phyloP scores from a whole-genome alignment of 2,888 invertebrate genomes.

The Leptogaster cylindrica region DNA sequence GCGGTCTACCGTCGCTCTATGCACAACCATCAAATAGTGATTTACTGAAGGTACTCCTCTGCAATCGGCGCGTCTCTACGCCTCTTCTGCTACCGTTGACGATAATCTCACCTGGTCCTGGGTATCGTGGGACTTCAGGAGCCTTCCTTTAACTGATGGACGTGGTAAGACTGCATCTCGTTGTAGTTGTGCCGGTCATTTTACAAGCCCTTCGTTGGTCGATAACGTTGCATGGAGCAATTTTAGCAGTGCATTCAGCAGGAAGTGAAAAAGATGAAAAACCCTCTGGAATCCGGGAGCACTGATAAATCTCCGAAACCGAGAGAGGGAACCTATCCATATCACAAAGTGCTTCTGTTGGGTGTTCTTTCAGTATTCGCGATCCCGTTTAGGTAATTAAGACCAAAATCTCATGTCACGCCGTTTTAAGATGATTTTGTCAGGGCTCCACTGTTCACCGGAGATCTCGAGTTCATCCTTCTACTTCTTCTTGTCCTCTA shows the following conservation, averaged over 20 bases:
- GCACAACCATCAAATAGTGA: slow-evolving; percentile 47
- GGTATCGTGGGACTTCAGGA: slow-evolving; percentile 12
- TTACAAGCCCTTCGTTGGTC: slow-evolving; percentile 8
- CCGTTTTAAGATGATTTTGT: slow-evolving; percentile 46
- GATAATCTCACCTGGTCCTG: slow-evolving; percentile 19
- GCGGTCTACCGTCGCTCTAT: slow-evolving; percentile 42
- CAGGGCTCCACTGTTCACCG: slow-evolving; percentile 36
- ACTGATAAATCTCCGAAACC: slow-evolving; percentile 43
- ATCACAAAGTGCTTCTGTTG: slow-evolving; percentile 29
- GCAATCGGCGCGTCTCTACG: slow-evolving; percentile 14
- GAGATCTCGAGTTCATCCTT: too few species aligned
- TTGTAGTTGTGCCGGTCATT: slow-evolving; percentile 34
- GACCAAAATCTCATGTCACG: slow-evolving; percentile 53
- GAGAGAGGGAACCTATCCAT: slow-evolving; percentile 26
- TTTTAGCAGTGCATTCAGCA: too few species aligned
- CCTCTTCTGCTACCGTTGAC: slow-evolving; percentile 24
- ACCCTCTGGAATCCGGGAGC: slow-evolving; percentile 24
- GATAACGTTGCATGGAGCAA: slow-evolving; percentile 24
- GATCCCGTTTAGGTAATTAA: slow-evolving; percentile 50
- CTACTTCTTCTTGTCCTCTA: too few species aligned
- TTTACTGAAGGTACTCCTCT: slow-evolving; percentile 43
- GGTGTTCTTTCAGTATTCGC: slow-evolving; percentile 33
- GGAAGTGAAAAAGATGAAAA: slow-evolving; percentile 33
- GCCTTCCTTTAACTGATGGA: slow-evolving; percentile 37
- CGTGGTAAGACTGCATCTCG: slow-evolving; percentile 19